Evolutionary conservation across 2,797 vertebrate species (phyloP).

Genomic region (Pseudochirops corinnae): DNA sequence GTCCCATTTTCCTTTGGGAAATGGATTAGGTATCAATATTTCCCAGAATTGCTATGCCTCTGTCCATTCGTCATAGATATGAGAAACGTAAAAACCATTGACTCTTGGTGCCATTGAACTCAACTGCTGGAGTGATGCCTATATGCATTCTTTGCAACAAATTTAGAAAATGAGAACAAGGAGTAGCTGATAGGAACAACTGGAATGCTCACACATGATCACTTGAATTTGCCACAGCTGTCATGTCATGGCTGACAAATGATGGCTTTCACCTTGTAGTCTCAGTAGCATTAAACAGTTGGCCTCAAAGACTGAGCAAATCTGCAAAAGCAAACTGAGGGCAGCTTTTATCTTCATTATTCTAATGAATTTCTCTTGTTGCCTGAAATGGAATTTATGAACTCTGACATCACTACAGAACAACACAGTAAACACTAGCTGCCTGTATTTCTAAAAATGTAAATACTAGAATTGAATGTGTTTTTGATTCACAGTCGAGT

Average conservation of each 20-base stretch:
- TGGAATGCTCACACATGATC: background rate
- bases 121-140: background rate
- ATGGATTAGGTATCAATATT: background rate
- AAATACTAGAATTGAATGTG: background rate
- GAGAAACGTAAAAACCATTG: background rate
- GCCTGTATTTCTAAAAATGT: background rate
- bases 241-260: fast-evolving
- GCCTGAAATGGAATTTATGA: background rate
- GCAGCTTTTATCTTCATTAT: conserved; percentile 24
- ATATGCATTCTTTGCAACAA: background rate
- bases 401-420: background rate
- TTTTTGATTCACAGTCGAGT: background rate
- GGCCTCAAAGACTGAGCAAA: background rate
- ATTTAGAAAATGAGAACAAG: background rate
- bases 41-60: background rate
- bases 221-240: background rate
- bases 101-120: background rate
- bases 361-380: conserved; percentile 9
- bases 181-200: background rate
- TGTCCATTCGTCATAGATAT: background rate
- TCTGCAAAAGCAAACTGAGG: background rate
- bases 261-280: background rate
- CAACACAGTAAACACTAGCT: background rate
- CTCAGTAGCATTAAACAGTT: fast-evolving
- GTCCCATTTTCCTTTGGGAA: background rate